Percentiles rank a stretch among this genome's conserved stretches.
These are phyloP conservation scores for Drosophila fungiperda DNA, from an alignment of 2,888 invertebrate genomes.

Conservation along the genomic window DNA sequence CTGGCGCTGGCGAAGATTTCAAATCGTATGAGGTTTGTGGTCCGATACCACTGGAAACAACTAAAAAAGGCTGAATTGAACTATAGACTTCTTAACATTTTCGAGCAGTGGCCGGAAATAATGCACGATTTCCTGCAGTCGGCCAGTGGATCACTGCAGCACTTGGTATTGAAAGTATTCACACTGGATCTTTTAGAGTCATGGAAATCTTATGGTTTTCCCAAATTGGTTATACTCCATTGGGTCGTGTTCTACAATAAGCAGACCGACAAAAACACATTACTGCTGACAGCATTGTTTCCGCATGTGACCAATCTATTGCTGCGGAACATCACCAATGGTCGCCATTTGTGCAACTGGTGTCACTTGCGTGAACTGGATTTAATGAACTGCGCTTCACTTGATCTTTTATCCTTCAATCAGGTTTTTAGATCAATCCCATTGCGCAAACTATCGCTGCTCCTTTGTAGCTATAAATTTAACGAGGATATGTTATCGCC, in stretches of 20 bases:
- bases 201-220: conserved; percentile 43
- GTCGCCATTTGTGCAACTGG: conserved; percentile 50
- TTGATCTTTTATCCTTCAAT: conserved; percentile 23
- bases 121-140: conserved; percentile 42
- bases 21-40: conserved; percentile 17
- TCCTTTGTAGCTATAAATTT: conserved; percentile 20
- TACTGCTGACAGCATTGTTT: conserved; percentile 50
- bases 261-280: conserved; percentile 30
- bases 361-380: conserved; percentile 43
- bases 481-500: too few relatives aligned
- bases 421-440: conserved; percentile 31
- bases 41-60: conserved; percentile 50
- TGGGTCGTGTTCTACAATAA: conserved; percentile 3
- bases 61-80: conserved; percentile 7
- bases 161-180: conserved; percentile 19
- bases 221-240: conserved; percentile 39
- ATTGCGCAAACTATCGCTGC: conserved; percentile 52
- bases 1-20: conserved; percentile 38
- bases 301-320: conserved; percentile 46
- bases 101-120: conserved; percentile 9
- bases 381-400: conserved; percentile 35
- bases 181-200: not conserved
- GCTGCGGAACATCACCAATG: conserved; percentile 33
- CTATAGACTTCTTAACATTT: conserved; percentile 6
- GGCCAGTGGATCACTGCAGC: conserved; percentile 39